A percentile compares a stretch with the other conserved stretches of the same genome.
phyloP scores from a whole-genome alignment of 1,140 invertebrate species.

The Macrostomum lignano region DNA sequence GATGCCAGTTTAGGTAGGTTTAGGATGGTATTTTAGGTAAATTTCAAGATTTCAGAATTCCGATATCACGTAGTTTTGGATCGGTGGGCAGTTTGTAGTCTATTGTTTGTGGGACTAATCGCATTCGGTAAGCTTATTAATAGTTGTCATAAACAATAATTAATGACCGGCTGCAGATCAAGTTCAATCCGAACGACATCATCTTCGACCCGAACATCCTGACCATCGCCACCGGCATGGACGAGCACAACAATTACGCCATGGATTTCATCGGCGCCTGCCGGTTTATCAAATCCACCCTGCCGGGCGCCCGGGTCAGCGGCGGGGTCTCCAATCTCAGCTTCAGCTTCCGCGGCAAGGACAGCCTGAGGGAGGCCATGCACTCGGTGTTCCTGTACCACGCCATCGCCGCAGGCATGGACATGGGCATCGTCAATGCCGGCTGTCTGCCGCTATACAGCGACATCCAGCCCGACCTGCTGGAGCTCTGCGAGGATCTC shows the following conservation, averaged over 20 bases:
- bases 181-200: slow-evolving; percentile 34
- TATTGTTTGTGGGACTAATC: too few relatives aligned
- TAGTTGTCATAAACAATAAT: too few relatives aligned
- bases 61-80: too few relatives aligned
- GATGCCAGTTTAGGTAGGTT: too few relatives aligned
- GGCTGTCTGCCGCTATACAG: slow-evolving; percentile 33
- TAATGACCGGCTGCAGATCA: too few relatives aligned
- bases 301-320: slow-evolving; percentile 32
- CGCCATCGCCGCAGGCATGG: slow-evolving; percentile 35
- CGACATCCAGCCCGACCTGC: slow-evolving; percentile 30
- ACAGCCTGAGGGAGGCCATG: slow-evolving; percentile 35
- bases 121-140: too few relatives aligned
- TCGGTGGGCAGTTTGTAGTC: too few relatives aligned
- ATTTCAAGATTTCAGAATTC: too few relatives aligned
- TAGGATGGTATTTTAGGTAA: too few relatives aligned
- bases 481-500: slow-evolving; percentile 31
- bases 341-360: slow-evolving; percentile 37
- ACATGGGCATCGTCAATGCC: slow-evolving; percentile 38
- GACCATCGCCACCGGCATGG: slow-evolving; percentile 37
- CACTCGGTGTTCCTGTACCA: slow-evolving; percentile 36
- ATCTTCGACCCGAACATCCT: too few relatives aligned
- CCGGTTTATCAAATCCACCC: slow-evolving; percentile 29
- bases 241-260: slow-evolving; percentile 35
- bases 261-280: slow-evolving; percentile 34
- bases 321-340: slow-evolving; percentile 38